Base-by-base conservation (phyloP, 2,113 vertebrate genomes). In the Tamias sibiricus region DNA sequence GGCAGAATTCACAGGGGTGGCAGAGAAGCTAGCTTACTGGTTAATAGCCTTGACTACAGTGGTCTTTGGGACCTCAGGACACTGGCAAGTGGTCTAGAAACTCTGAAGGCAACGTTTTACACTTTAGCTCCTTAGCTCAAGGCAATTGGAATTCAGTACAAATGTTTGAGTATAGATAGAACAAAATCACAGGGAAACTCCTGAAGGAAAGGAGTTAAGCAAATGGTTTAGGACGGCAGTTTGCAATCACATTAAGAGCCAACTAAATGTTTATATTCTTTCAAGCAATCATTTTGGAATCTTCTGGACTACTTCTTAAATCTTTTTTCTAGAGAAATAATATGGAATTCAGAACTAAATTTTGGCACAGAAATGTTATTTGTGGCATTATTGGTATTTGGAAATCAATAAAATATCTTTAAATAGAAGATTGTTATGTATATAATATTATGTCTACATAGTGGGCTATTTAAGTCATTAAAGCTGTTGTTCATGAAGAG, bases 291-390 rank as follows among this genome's bases (percentile, higher is more conserved):
- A 82, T 91, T 77, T 88, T 81, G 44, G 64, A 71, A 80, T 84
- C 81, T 92, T 92, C 87, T 92, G 30, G 59, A 84, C 47, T 47
- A 42, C 17, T 62, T 87, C 6, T 84, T 3, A 90, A 81, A 40
- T 71, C 12, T 44, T 68, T 49, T 82, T 90, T 90, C 42, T 76
- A 49, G 80, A 90, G 49, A 92, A 87, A 87, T 42, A 91, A 96
- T 89, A 14, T 71, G 84, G 64, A 92, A 87, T 95, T 90, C 69
- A 96, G 49, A 95, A 95, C 64, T 80, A 94, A 59, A 92, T 77
- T 95, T 94, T 37, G n/a, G 14, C 24, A 76, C 19, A 77, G 79
- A 93, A 96, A 93, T 89, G 24, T 83, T 90, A 72, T 80, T 57
- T 89, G 68, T 79, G 40, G 57, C 72, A 71, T 71, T 93, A 74